Conservation (phyloP, 1,140 invertebrate species). For the Cydia fagiglandana region DNA sequence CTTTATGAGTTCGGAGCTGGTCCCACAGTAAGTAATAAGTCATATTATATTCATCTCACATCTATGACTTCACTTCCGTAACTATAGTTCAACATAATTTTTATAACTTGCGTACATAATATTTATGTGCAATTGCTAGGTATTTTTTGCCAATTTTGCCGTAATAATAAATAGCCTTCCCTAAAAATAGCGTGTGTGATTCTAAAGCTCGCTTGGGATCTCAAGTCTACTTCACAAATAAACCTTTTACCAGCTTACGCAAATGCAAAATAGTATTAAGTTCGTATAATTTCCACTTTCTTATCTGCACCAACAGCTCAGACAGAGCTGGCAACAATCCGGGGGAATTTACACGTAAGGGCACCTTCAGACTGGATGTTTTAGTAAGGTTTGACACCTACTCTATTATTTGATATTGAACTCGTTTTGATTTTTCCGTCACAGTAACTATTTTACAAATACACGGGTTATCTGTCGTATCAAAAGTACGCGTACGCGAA, state of each 20-base stretch:
- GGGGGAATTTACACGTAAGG: constrained; percentile 34
- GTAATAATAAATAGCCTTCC: not conserved
- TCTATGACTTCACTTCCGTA: no score
- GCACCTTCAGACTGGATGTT: not conserved
- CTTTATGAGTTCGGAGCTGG: no score
- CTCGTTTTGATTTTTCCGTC: not conserved
- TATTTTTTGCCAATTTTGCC: no score
- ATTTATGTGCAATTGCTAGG: no score
- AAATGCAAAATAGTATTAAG: constrained; percentile 61
- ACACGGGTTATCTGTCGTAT: no score
- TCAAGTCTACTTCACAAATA: constrained; percentile 39
- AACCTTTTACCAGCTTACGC: constrained; percentile 52
- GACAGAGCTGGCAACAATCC: constrained; percentile 39
- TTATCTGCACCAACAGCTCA: constrained; percentile 48
- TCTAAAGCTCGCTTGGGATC: not conserved
- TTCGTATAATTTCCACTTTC: constrained; percentile 53
- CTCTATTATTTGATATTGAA: not conserved
- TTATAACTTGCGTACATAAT: no score
- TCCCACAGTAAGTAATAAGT: no score
- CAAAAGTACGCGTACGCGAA: no score
- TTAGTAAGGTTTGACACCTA: not conserved
- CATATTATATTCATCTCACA: no score
- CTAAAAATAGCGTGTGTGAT: constrained; percentile 4
- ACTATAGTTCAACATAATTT: no score
- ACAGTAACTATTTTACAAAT: no score